Conservation (phyloP, 2,888 invertebrate species). For the Netelia inedita region DNA sequence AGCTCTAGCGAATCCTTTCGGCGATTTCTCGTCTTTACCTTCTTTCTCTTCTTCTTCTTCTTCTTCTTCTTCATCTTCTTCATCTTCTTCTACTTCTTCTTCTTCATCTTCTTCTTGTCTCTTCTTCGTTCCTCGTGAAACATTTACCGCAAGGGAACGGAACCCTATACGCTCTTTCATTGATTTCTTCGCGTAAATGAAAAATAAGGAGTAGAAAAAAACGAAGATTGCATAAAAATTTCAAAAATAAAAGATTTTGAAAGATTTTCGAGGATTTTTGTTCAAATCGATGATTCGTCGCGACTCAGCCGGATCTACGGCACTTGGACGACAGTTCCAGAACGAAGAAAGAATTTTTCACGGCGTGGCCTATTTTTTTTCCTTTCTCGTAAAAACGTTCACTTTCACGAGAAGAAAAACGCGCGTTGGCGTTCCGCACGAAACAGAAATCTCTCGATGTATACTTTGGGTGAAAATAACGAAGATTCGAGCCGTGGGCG, state of each 20-base stretch:
- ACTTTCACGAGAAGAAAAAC: conserved; percentile 35
- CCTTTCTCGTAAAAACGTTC: conserved; percentile 48
- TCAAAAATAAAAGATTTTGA: not conserved
- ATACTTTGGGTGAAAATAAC: conserved; percentile 45
- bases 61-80: not conserved
- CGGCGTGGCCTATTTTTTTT: conserved; percentile 47
- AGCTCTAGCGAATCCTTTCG: conserved; percentile 32
- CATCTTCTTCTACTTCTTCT: conserved; percentile 2
- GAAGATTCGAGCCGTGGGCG: conserved; percentile 36
- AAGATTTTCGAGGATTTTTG: not conserved
- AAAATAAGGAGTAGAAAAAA: conserved; percentile 1
- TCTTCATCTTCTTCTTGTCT: not conserved
- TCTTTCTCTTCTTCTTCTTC: conserved; percentile 4
- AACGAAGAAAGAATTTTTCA: conserved; percentile 58
- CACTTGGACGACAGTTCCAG: not conserved
- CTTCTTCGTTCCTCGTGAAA: not conserved
- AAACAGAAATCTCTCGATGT: conserved; percentile 54
- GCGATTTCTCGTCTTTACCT: not conserved
- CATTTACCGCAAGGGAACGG: conserved; percentile 16
- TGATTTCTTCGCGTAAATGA: conserved; percentile 13
- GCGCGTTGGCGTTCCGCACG: conserved; percentile 55
- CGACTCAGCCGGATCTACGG: conserved; percentile 50
- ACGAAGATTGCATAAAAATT: too few species aligned
- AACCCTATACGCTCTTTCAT: conserved; percentile 24
- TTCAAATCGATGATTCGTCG: not conserved